These are phyloP conservation scores for Penelope pileata DNA, from an alignment of 2,113 vertebrate species.

Conservation along the genomic window DNA sequence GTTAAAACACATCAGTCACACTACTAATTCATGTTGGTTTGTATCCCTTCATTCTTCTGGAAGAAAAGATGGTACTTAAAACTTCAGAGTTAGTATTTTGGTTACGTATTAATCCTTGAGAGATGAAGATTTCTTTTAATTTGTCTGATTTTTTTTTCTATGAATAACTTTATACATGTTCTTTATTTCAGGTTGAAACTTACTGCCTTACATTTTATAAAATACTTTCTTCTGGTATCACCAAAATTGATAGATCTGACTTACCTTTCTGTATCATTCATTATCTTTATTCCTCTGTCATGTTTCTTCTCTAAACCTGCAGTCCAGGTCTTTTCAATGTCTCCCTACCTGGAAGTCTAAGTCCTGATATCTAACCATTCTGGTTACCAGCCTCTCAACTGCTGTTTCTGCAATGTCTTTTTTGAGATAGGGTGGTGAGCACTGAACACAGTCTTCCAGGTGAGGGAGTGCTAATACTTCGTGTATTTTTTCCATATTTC, in stretches of 20 bases:
- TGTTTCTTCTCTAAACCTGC: constrained; percentile 56
- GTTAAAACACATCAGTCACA: background rate
- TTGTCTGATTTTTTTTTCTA: background rate
- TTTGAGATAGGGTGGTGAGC: constrained; percentile 67
- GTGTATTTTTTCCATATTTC: background rate
- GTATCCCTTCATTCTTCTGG: background rate
- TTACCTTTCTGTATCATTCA: constrained; percentile 45
- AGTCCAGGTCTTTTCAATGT: constrained; percentile 56
- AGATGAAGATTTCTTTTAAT: background rate
- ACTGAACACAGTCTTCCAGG: constrained; percentile 56
- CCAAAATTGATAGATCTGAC: constrained; percentile 4
- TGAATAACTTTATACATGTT: background rate
- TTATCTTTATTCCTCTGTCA: constrained; percentile 59
- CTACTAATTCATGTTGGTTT: background rate
- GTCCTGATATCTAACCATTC: constrained; percentile 17
- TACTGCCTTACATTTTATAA: background rate
- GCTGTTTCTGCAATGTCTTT: constrained; percentile 62
- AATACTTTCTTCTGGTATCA: background rate
- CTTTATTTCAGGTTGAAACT: background rate
- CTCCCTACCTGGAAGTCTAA: constrained; percentile 62
- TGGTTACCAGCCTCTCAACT: constrained; percentile 57
- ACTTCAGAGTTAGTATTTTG: background rate
- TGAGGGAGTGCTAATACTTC: constrained; percentile 56
- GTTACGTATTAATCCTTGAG: background rate
- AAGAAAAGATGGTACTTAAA: background rate